Base-by-base conservation (phyloP, 2,113 vertebrate species). In the Pipa parva region DNA sequence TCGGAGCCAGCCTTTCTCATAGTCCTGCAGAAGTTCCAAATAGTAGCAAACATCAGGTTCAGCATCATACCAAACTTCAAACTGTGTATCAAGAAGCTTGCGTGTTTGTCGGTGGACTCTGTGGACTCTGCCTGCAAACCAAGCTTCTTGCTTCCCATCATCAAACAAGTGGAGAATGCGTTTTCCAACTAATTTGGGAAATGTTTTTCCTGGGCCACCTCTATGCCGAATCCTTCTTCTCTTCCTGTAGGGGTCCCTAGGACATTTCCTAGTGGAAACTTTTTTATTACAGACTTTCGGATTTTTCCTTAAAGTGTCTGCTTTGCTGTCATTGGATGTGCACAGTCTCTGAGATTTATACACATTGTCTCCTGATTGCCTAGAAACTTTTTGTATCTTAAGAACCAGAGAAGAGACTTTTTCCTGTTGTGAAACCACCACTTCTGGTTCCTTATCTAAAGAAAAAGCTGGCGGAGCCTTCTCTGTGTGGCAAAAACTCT, bases 41-140 rank as follows among this genome's bases (percentile, higher is more conserved):
- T 85, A 86, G 71, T 85, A 91, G 55, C 80, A 85, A 87, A 87
- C 91, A 29, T 89, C 90, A 0, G 91, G 90, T 63, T 93, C 91
- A 2, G 85, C 87, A 75, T 91, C 87, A 5, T 93, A 93, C 51
- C 80, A 71, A 59, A 92, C 89, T 73, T 89, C 83, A 36, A 85
- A 91, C 56, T 88, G 73, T 0, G 80, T 91, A 73, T 92, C 88
- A 0, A 83, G 74, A 2, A 87, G 88, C 56, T 92, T 82, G 5
- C 68, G 51, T 71, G 79, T 65, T 22, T 74, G 75, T 55, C 82
- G 72, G 0, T 90, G 84, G 15, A 92, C 70, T 1, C 84, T 39
- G 45, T 89, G 42, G 50, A 93, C 90, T 60, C 84, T 71, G 11
- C 91, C 89, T 20, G 65, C 76, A 68, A 84, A 87, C 84, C 91